Base-by-base conservation (phyloP, 2,888 invertebrate genomes). In the Athalia circularis region DNA sequence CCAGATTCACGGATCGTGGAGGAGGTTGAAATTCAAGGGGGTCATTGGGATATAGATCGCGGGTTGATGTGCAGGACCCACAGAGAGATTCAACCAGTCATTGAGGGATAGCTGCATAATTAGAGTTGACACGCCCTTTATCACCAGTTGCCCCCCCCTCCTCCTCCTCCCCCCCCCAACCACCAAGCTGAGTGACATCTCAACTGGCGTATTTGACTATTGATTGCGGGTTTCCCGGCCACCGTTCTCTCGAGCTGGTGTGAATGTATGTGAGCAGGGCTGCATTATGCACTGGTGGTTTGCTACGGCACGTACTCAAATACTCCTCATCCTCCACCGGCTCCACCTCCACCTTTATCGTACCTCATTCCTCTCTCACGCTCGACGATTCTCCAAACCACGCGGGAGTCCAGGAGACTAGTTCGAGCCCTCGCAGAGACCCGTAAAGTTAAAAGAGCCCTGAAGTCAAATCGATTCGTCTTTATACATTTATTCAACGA, bases 281-380 rank as follows among this genome's bases (percentile, higher is more conserved):
- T 82, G 82, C 83, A 84, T 85, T 84, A 85, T 85, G 84, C 84
- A 83, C 81, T 80, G 77, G 83, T 75, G 83, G 83, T 84, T 85
- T 85, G 84, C 85, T 81, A 79, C 80, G 80, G 84, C 85, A 85
- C 85, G 85, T 85, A 83, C 82, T 83, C 84, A 84, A 85, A 85
- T 84, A 84, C 83, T 79, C 81, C 84, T 70, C 70, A 54, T 57
- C 43, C 70, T 52, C 52, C 52, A 9, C 8, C 52, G 7, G 8
- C 11, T 52, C 52, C n/a, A 9, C 1, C n/a, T 7, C 54, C 54
- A 9, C 3, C 4, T n/a, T n/a, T 54, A 7, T 9, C 54, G 7
- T 5, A 9, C 54, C 3, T n/a, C 11, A 54, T n/a, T n/a, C n/a
- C 54, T 9, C n/a, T n/a, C 54, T 54, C 54, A 9, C n/a, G n/a